Evolutionary conservation across 2,888 invertebrate species (phyloP), one percentile per base, ranked within the genome.

Genomic region (Chymomyza amoena): DNA sequence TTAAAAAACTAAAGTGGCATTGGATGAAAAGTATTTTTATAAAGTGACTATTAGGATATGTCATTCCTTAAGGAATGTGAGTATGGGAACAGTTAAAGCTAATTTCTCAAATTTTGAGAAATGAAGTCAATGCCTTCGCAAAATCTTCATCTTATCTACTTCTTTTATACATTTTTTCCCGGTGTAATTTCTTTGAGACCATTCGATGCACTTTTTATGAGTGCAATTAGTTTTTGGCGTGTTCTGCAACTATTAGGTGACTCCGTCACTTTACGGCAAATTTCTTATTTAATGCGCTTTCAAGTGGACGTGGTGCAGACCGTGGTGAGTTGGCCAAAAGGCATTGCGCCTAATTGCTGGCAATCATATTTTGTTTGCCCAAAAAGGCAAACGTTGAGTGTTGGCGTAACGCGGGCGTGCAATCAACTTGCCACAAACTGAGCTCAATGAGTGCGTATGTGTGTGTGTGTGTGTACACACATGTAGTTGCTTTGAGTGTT

Each of bases 361-460:
- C 86, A 83, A 85, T 83, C 84, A 85, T 81, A 84, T 86, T 84
- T 83, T 83, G 83, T 85, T 83, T 83, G 78, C 86, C 83, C 79
- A 75, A 78, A 79, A 64, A 39, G 66, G 66, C 75, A 57, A 61
- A 61, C 61, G 69, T 28, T 51, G 61, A 52, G 16, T 51, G 61
- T 57, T 20, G 15, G 36, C 15, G 28, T 54, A 59, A 18, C 15
- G 25, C 51, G 57, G 66, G 61, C 39, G 60, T 80, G 83, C 85
- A 82, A 82, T 82, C 79, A 84, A 77, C 72, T 45, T 45, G 54
- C 54, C 54, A 9, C 54, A 54, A 16, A 7, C 54, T 54, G 10
- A 18, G 20, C 15, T 54, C 18, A 18, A 13, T 45, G 39, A 13
- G 1, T 54, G 52, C 0, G 61, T 45, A 1, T 45, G 7, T 39